Percentiles rank a stretch among this genome's conserved stretches.
Conservation (phyloP, 2,797 vertebrate species). For the Microctenopoma steveboyesi region DNA sequence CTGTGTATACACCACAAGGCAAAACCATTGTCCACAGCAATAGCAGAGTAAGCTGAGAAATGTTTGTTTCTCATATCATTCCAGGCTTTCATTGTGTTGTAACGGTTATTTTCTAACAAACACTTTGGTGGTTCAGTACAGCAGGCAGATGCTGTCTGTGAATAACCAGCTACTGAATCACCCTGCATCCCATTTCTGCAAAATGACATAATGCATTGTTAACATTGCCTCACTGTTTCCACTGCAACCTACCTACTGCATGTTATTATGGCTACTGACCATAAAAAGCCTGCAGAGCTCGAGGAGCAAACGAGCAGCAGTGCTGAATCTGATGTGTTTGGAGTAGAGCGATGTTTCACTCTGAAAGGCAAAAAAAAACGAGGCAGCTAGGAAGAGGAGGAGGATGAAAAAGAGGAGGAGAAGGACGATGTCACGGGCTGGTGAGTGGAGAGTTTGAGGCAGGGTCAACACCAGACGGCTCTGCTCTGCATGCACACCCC, state of each 20-base stretch:
- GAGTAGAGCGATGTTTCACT: constrained; percentile 65
- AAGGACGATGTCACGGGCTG: constrained; percentile 7
- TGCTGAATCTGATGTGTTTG: constrained; percentile 50
- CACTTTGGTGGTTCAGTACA: neutral
- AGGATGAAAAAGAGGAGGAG: constrained; percentile 14
- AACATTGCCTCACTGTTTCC: constrained; percentile 30
- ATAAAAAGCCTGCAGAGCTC: constrained; percentile 53
- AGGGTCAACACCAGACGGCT: constrained; percentile 83
- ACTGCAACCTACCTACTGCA: constrained; percentile 33
- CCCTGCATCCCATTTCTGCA: constrained; percentile 4
- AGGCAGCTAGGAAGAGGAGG: constrained; percentile 46
- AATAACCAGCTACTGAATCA: constrained; percentile 9
- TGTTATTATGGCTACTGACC: constrained; percentile 34
- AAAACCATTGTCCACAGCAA: constrained; percentile 30
- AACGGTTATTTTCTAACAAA: constrained; percentile 3
- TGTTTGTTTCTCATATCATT: neutral
- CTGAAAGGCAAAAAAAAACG: constrained; percentile 51
- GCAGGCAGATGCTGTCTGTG: constrained; percentile 3
- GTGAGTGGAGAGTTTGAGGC: constrained; percentile 60
- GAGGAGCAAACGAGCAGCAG: constrained; percentile 53
- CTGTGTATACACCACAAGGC: constrained; percentile 69
- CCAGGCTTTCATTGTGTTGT: constrained; percentile 17
- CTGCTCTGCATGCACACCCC: constrained; percentile 74
- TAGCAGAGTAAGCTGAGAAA: neutral
- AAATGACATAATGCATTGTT: constrained; percentile 23